Percentiles rank a stretch among this genome's conserved stretches.
Evolutionary conservation across 2,888 invertebrate species (phyloP).

Genomic region (Anodontia alba): DNA sequence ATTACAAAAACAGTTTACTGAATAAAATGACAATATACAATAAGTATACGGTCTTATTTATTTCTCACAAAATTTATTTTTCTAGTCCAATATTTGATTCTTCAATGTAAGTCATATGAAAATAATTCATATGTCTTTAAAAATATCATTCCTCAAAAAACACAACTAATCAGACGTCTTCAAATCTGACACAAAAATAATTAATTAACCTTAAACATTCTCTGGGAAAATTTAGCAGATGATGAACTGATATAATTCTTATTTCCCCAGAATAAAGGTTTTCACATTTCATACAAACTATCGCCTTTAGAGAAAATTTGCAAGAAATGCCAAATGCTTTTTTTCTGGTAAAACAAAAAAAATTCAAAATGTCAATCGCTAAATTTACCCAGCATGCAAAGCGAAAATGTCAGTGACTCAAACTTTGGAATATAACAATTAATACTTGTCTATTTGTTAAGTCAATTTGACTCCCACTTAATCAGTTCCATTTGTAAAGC

Average conservation of each 20-base stretch:
- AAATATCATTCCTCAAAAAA: not conserved
- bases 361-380: too few relatives aligned
- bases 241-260: too few relatives aligned
- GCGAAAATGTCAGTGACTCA: not conserved
- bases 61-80: not conserved
- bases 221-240: too few relatives aligned
- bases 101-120: not conserved
- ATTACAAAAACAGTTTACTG: too few relatives aligned
- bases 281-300: too few relatives aligned
- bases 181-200: not conserved
- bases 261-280: too few relatives aligned
- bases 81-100: not conserved
- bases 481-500: not conserved
- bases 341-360: too few relatives aligned
- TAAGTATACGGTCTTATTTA: not conserved
- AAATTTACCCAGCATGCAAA: too few relatives aligned
- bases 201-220: too few relatives aligned
- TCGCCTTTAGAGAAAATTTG: too few relatives aligned
- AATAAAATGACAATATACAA: too few relatives aligned
- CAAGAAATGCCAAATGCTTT: too few relatives aligned
- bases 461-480: not conserved
- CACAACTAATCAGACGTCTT: not conserved
- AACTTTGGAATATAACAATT: not conserved
- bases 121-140: not conserved
- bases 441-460: constrained; percentile 1